These are phyloP conservation scores for Machimus atricapillus DNA, from an alignment of 2,888 invertebrate species.

Conservation along the genomic window DNA sequence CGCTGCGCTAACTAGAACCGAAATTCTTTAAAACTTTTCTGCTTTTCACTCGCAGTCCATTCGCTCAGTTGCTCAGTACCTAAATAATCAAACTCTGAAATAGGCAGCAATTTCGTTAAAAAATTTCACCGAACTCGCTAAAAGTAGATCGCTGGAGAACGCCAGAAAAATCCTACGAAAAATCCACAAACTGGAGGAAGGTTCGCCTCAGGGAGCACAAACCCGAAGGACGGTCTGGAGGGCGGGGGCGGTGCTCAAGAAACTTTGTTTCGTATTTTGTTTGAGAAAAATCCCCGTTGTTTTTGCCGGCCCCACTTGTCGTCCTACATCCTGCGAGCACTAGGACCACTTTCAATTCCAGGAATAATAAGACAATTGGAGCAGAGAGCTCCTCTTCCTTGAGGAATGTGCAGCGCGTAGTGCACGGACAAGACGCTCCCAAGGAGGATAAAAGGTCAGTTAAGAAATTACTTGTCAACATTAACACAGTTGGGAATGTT, in stretches of 20 bases:
- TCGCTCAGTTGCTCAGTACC: background rate
- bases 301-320: background rate
- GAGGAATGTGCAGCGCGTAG: background rate
- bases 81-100: background rate
- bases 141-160: background rate
- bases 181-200: background rate
- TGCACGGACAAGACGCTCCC: background rate
- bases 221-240: background rate
- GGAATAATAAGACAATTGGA: slow-evolving; percentile 15
- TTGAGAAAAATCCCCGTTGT: background rate
- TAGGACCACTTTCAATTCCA: background rate
- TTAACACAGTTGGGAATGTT: slow-evolving; percentile 16
- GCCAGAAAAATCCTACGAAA: slow-evolving; percentile 1
- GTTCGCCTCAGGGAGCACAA: background rate
- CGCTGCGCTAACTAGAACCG: background rate
- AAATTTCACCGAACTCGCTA: background rate
- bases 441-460: background rate
- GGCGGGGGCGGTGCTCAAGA: background rate
- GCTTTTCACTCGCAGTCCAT: background rate
- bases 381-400: background rate
- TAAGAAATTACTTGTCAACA: slow-evolving; percentile 23
- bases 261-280: slow-evolving; percentile 11
- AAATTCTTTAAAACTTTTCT: background rate
- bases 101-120: background rate
- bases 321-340: background rate